phyloP scores from a whole-genome alignment of 2,797 vertebrate genomes.

The Rhincodon typus region DNA sequence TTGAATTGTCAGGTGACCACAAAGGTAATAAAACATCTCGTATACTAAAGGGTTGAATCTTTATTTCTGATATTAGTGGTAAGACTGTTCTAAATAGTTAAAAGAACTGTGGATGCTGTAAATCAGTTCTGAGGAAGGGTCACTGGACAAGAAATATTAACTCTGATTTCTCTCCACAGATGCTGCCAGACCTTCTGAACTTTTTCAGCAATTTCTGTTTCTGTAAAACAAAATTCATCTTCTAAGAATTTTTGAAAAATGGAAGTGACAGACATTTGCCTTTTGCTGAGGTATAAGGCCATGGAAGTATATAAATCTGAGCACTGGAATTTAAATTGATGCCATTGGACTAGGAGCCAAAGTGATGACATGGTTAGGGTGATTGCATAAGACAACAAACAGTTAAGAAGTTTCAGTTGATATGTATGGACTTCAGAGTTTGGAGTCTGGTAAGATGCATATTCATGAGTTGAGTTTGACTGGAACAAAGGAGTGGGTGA shows the following conservation, averaged over 20 bases:
- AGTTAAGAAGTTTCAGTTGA: not conserved
- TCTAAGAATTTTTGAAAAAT: not conserved
- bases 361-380: not conserved
- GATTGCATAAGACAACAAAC: not conserved
- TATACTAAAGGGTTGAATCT: too few species aligned
- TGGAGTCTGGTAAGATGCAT: not conserved
- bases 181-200: too few species aligned
- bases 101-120: too few species aligned
- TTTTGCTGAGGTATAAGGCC: not conserved
- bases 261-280: not conserved
- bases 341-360: not conserved
- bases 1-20: conserved; percentile 44
- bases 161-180: too few species aligned
- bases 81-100: too few species aligned
- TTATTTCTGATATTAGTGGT: too few species aligned
- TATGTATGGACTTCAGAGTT: not conserved
- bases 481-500: not conserved
- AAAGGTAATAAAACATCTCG: not conserved
- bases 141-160: too few species aligned
- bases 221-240: too few species aligned
- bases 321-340: not conserved
- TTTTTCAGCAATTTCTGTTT: too few species aligned
- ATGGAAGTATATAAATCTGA: not conserved
- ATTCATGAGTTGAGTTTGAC: not conserved
- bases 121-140: too few species aligned